Conservation (phyloP, 2,888 invertebrate species). For the Stenodema calcarata region DNA sequence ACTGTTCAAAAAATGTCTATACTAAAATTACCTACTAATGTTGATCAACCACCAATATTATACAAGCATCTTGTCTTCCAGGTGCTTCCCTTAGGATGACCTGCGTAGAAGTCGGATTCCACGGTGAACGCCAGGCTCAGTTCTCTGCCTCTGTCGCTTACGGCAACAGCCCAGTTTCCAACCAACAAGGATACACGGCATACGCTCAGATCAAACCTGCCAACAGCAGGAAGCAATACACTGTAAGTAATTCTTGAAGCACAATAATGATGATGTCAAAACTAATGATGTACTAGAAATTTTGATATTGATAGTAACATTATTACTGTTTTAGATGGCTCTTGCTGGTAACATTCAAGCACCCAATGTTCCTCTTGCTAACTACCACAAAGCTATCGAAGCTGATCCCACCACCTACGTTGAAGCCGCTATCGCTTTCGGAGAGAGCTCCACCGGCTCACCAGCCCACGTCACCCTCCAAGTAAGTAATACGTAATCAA, state of each 20-base stretch:
- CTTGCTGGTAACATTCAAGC: conserved; percentile 16
- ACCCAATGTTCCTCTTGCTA: conserved; percentile 64
- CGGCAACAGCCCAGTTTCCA: conserved; percentile 66
- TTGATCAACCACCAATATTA: too few relatives aligned
- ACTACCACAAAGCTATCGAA: conserved; percentile 50
- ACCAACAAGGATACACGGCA: conserved; percentile 65
- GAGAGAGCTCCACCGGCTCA: conserved; percentile 61
- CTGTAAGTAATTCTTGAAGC: background rate
- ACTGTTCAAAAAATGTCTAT: too few relatives aligned
- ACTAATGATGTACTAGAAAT: too few relatives aligned
- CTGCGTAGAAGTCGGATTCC: conserved; percentile 67
- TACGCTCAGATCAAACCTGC: conserved; percentile 63
- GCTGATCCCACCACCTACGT: conserved; percentile 49
- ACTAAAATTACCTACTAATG: too few relatives aligned
- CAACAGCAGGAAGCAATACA: conserved; percentile 57
- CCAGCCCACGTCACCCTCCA: background rate
- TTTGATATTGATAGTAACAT: background rate
- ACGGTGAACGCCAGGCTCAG: conserved; percentile 65
- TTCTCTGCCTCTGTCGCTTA: conserved; percentile 67
- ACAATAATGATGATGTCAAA: too few relatives aligned
- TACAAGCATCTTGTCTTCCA: background rate
- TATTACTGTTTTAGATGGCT: conserved; percentile 21
- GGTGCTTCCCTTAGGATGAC: conserved; percentile 55
- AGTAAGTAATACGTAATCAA: background rate
- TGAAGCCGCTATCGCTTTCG: conserved; percentile 45